Evolutionary conservation across 2,113 vertebrate genomes (phyloP).

Genomic region (Silurus asotus): DNA sequence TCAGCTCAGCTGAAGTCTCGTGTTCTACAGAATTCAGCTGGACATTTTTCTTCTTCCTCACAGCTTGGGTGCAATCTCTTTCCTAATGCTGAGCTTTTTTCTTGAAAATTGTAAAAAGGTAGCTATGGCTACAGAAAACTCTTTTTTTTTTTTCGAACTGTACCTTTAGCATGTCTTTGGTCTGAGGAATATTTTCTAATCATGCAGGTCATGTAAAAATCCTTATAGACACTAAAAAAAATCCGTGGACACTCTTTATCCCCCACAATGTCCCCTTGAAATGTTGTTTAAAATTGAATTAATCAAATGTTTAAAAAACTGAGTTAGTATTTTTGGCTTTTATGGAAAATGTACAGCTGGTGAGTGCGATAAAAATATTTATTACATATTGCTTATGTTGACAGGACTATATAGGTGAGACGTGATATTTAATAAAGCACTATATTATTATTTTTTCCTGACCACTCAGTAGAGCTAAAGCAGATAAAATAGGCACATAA

Average conservation of each 20-base stretch:
- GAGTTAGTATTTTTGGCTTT: conserved; percentile 11
- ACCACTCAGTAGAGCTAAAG: background rate
- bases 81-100: background rate
- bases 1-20: background rate
- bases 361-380: background rate
- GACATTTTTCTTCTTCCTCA: background rate
- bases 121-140: background rate
- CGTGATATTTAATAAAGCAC: background rate
- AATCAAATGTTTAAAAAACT: conserved; percentile 14
- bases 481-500: background rate
- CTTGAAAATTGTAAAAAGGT: background rate
- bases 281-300: conserved; percentile 22
- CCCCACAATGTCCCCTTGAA: conserved; percentile 8
- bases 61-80: background rate
- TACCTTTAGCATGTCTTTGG: background rate
- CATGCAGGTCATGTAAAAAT: background rate
- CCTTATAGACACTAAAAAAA: background rate
- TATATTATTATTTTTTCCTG: background rate
- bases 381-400: conserved; percentile 4
- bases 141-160: background rate
- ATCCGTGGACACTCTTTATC: background rate
- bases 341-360: conserved; percentile 14
- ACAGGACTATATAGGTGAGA: background rate
- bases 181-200: background rate
- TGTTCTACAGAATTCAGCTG: background rate